phyloP scores from a whole-genome alignment of 2,113 vertebrate species.

The Myotis brandtii region DNA sequence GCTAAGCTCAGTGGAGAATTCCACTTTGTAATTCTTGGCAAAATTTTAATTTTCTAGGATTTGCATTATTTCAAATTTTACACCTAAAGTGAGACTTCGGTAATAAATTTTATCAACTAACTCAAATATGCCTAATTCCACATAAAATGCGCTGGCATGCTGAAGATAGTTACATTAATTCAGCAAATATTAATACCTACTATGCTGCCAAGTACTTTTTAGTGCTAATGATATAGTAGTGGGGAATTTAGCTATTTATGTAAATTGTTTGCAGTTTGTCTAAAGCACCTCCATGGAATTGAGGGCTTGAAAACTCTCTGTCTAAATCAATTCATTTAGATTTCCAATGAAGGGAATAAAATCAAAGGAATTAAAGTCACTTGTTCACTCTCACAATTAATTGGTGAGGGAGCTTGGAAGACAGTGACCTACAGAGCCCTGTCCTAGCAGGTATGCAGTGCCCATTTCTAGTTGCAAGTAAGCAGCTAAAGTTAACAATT shows the following conservation, averaged over 20 bases:
- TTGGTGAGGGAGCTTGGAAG: background rate
- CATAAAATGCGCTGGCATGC: background rate
- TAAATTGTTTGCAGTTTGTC: background rate
- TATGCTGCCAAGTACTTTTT: background rate
- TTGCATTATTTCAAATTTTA: constrained; percentile 33
- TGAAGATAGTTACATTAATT: background rate
- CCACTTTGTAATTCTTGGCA: background rate
- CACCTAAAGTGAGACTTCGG: background rate
- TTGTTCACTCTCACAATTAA: background rate
- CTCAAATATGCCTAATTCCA: background rate
- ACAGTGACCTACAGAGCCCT: background rate
- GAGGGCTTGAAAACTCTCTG: background rate
- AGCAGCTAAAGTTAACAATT: background rate
- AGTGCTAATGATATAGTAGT: background rate
- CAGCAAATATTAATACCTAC: background rate
- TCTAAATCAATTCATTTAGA: background rate
- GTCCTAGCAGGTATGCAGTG: background rate
- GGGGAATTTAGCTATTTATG: background rate
- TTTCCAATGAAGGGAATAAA: background rate
- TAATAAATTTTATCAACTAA: background rate
- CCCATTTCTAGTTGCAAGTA: background rate
- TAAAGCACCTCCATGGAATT: background rate
- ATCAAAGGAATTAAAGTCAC: background rate
- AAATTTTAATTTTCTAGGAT: background rate
- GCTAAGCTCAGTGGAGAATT: background rate